These are phyloP conservation scores for Ceramica pisi DNA, from an alignment of 2,888 invertebrate species.

Conservation along the genomic window DNA sequence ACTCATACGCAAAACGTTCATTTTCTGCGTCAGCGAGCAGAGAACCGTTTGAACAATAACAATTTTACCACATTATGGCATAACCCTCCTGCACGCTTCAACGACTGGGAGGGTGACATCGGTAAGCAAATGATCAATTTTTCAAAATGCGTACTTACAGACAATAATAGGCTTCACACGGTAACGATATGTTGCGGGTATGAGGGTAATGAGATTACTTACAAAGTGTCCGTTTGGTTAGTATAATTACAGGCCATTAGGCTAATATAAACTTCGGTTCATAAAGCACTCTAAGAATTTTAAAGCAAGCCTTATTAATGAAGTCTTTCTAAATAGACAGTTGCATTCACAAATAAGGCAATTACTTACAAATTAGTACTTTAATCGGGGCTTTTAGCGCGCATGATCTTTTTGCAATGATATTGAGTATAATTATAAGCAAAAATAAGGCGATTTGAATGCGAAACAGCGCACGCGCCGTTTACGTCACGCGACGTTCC, in stretches of 20 bases:
- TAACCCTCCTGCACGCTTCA: conserved; percentile 81
- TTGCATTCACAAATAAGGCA: conserved; percentile 36
- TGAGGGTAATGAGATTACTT: conserved; percentile 28
- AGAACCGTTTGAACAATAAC: conserved; percentile 83
- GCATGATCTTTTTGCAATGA: conserved; percentile 65
- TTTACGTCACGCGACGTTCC: conserved; percentile 87
- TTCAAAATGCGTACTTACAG: conserved; percentile 64
- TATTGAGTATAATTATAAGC: conserved; percentile 79
- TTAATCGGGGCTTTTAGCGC: conserved; percentile 50
- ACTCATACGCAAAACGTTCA: conserved; percentile 77
- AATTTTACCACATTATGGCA: conserved; percentile 83
- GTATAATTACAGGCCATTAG: conserved; percentile 20
- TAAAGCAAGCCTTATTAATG: conserved; percentile 4
- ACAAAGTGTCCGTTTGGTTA: conserved; percentile 12
- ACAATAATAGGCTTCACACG: conserved; percentile 74
- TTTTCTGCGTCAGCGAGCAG: conserved; percentile 80
- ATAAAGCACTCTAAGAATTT: conserved; percentile 14
- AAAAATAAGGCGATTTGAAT: conserved; percentile 84
- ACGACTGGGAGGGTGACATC: conserved; percentile 75
- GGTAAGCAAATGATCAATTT: conserved; percentile 74
- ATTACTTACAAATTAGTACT: conserved; percentile 40
- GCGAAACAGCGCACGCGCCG: conserved; percentile 87
- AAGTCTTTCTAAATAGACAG: conserved; percentile 23
- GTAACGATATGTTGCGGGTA: conserved; percentile 48
- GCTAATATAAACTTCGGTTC: conserved; percentile 14